Base-by-base conservation (phyloP, 2,888 invertebrate genomes). In the Leptopterna dolabrata region DNA sequence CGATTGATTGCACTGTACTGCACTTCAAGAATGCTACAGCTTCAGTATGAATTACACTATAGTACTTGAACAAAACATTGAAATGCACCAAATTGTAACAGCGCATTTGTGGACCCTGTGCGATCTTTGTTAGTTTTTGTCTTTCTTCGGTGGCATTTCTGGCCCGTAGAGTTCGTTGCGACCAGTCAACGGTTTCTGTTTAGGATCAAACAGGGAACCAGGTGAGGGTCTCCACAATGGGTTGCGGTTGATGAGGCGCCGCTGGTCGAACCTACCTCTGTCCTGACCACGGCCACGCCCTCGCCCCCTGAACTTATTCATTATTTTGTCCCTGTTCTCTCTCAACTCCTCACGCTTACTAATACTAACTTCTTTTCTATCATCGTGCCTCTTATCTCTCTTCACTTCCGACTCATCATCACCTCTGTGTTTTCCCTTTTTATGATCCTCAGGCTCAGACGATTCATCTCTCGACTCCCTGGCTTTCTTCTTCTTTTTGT, bases 401-500 rank as follows among this genome's bases (percentile, higher is more conserved):
- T 1, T 24, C 7, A 0, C 19, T 24, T 63, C 63, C 11, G 63
- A 24, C 0, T 24, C 63, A 6, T n/a, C 19, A 0, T 63, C 9
- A 24, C 9, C 63, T 27, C 45, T 16, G 45, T 3, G 19, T n/a
- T 45, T 83, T 14, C 70, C 71, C 19, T 36, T 24, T 19, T 83
- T 51, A 16, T 30, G 4, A 27, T 63, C 71, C 9, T 83, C 29
- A 2, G 14, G 19, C 16, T 45, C 45, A 80, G 14, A 9, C 27
- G 24, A 36, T 27, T 36, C 36, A 1, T 41, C 30, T 9, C 73
- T 76, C 36, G 41, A 41, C 7, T 19, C 41, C 16, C 73, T 30
- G 0, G 11, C 71, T 76, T 86, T 88, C 87, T 70, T 78, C 63
- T 16, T 86, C 63, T 82, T 87, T 70, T 84, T 63, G 73, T 87